Conservation (phyloP, 2,888 invertebrate species). For the Perdita meconis region DNA sequence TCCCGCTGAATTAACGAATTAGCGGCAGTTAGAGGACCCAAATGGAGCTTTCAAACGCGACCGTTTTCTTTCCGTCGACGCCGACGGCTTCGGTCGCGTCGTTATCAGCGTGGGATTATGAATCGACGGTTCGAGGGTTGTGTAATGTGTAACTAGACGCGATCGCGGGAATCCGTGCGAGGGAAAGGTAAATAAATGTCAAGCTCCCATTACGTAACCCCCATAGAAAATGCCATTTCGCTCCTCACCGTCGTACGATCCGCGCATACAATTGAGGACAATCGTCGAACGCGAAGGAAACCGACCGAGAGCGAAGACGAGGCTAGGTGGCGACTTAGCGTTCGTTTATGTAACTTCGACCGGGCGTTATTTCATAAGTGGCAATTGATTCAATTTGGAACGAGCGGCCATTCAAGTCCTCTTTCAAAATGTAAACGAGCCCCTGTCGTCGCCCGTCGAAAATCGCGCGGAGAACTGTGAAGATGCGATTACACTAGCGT, state of each 20-base stretch:
- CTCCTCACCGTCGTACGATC: conserved; percentile 19
- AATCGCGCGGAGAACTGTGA: background rate
- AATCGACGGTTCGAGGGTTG: conserved; percentile 44
- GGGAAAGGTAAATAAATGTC: conserved; percentile 63
- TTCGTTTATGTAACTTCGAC: conserved; percentile 63
- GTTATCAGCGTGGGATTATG: conserved; percentile 35
- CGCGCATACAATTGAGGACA: conserved; percentile 45
- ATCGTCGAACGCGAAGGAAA: conserved; percentile 42
- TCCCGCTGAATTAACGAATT: background rate
- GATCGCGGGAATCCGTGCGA: conserved; percentile 31
- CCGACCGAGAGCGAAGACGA: conserved; percentile 23
- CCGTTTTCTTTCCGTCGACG: background rate
- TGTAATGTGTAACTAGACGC: conserved; percentile 31
- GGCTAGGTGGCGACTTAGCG: conserved; percentile 36
- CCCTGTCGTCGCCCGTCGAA: conserved; percentile 4
- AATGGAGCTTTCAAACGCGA: background rate
- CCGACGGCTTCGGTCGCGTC: background rate
- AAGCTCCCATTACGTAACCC: conserved; percentile 53
- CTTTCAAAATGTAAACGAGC: conserved; percentile 48
- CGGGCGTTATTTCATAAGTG: conserved; percentile 61
- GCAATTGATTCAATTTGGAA: conserved; percentile 68
- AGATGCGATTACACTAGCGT: too few species aligned
- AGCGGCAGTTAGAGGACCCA: background rate
- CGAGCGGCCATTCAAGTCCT: conserved; percentile 44
- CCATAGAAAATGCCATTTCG: conserved; percentile 50